Conservation (phyloP, 1,140 invertebrate species). For the Drosophila aff. region DNA sequence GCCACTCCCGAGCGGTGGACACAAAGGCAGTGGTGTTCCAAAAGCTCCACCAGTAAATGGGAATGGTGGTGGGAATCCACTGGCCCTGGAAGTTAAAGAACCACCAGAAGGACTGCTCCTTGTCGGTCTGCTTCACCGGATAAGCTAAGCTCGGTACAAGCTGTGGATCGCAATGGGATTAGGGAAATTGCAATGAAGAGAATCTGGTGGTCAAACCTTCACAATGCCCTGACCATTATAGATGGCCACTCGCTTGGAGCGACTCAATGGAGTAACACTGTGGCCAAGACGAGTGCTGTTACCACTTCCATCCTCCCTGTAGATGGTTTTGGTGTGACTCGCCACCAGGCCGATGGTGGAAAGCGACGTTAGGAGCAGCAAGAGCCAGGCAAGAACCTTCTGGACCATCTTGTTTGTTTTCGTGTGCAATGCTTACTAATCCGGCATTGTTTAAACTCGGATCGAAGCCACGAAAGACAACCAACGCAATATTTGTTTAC, state of each 20-base stretch:
- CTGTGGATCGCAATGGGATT: neutral
- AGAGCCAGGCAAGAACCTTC: conserved; percentile 3
- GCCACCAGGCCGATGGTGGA: conserved; percentile 17
- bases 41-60: conserved; percentile 80
- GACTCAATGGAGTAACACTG: conserved; percentile 18
- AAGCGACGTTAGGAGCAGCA: conserved; percentile 32
- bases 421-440: conserved; percentile 46
- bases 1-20: conserved; percentile 67
- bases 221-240: conserved; percentile 67
- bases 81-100: conserved; percentile 73
- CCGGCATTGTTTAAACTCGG: conserved; percentile 6
- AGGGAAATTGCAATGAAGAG: neutral
- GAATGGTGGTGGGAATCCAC: conserved; percentile 58
- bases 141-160: conserved; percentile 50
- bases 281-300: conserved; percentile 8
- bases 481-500: conserved; percentile 55
- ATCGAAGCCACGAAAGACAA: conserved; percentile 8
- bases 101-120: conserved; percentile 64
- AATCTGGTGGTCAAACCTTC: conserved; percentile 47
- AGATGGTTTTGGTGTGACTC: conserved; percentile 17
- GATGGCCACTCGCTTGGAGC: conserved; percentile 69
- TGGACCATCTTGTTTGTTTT: conserved; percentile 60
- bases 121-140: conserved; percentile 63
- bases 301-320: neutral
- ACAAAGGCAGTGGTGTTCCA: conserved; percentile 76